Evolutionary conservation across 2,797 vertebrate genomes (phyloP).

Genomic region (Caiman crocodilus): DNA sequence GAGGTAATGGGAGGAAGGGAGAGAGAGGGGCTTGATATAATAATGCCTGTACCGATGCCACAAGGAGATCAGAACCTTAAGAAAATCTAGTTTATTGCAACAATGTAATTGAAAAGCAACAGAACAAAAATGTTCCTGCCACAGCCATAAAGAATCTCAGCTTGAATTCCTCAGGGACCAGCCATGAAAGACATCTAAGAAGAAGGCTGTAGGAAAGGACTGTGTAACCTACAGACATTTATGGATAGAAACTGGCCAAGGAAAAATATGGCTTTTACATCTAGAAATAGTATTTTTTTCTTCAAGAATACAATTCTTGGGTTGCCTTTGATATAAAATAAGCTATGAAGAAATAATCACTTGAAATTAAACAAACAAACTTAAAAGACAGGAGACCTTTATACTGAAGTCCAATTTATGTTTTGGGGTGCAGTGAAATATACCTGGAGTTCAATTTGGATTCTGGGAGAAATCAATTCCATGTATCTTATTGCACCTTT

Average conservation of each 20-base stretch:
- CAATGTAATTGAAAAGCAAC: not conserved
- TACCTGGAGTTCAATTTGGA: not conserved
- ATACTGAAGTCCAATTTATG: not conserved
- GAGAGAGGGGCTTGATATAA: not conserved
- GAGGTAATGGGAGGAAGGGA: not conserved
- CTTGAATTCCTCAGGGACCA: not conserved
- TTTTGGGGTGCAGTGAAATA: constrained; percentile 5
- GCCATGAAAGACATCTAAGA: not conserved
- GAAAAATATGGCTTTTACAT: not conserved
- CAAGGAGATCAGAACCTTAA: accelerated
- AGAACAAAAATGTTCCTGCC: not conserved
- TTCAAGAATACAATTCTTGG: not conserved
- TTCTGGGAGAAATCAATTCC: not conserved
- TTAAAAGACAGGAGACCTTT: not conserved
- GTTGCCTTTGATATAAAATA: not conserved
- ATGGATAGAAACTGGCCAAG: not conserved
- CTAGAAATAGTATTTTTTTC: not conserved
- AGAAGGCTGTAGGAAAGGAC: not conserved
- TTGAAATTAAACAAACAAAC: not conserved
- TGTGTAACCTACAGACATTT: not conserved
- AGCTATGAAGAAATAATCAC: not conserved
- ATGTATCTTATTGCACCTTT: not conserved
- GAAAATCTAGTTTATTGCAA: not conserved
- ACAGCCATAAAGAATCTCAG: not conserved
- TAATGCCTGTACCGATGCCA: not conserved